Percentiles rank a stretch among this genome's conserved stretches.
Evolutionary conservation across 1,140 invertebrate species (phyloP).

Genomic region (Drosophila albomicans): DNA sequence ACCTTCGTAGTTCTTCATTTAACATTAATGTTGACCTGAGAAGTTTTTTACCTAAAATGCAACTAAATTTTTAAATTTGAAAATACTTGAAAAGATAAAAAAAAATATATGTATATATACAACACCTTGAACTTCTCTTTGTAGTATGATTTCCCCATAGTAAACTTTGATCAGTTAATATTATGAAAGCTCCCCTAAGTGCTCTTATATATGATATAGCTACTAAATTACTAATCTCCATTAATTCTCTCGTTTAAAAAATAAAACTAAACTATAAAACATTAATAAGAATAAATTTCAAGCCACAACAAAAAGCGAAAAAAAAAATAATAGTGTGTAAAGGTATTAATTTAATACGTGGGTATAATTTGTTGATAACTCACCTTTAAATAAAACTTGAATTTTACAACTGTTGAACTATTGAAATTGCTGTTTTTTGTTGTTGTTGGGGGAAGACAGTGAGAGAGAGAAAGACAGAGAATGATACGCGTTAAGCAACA

Average conservation of each 20-base stretch:
- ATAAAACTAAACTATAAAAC: background rate
- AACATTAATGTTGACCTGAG: too few species aligned
- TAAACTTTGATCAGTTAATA: too few species aligned
- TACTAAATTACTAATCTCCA: background rate
- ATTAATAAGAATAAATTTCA: too few species aligned
- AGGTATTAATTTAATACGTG: background rate
- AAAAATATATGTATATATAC: too few species aligned
- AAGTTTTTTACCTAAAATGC: too few species aligned
- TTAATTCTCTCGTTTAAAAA: background rate
- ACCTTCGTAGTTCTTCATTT: too few species aligned
- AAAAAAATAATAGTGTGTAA: conserved; percentile 1
- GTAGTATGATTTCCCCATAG: too few species aligned
- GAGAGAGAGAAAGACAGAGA: conserved; percentile 26
- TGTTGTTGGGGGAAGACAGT: background rate
- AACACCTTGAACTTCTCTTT: too few species aligned
- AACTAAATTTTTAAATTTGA: too few species aligned
- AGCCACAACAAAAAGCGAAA: background rate
- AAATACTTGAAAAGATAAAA: too few species aligned
- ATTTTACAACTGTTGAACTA: conserved; percentile 36
- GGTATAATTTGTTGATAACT: conserved; percentile 28
- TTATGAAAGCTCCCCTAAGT: too few species aligned
- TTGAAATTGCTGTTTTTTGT: conserved; percentile 22
- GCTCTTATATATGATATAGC: too few species aligned
- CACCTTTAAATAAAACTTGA: conserved; percentile 49
- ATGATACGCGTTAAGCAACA: conserved; percentile 17